Evolutionary conservation across 2,797 vertebrate genomes (phyloP).

Genomic region (Pachyuromys duprasi): DNA sequence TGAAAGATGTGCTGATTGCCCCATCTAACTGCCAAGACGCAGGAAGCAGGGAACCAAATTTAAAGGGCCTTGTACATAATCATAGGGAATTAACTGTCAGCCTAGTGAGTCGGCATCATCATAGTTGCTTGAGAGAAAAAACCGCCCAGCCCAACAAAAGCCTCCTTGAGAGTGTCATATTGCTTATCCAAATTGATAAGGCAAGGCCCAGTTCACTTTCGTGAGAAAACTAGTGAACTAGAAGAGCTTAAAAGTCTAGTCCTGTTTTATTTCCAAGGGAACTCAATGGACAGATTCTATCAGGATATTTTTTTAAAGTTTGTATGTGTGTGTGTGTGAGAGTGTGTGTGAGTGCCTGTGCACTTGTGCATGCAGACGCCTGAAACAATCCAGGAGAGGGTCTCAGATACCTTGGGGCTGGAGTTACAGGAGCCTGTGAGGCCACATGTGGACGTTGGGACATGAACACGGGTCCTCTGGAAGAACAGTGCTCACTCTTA

Average conservation of each 20-base stretch:
- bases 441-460: not conserved
- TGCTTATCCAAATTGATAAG: not conserved
- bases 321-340: not conserved
- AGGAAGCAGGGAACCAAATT: slow-evolving; percentile 48
- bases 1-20: slow-evolving; percentile 68
- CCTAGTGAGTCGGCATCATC: not conserved
- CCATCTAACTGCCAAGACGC: slow-evolving; percentile 8
- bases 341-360: too few species aligned
- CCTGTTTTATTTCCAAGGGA: not conserved
- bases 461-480: not conserved
- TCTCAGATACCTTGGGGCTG: not conserved
- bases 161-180: not conserved
- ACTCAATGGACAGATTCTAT: not conserved
- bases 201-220: not conserved
- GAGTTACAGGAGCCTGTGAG: not conserved
- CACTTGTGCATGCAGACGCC: not conserved
- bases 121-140: not conserved
- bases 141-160: not conserved
- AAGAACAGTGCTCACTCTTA: not conserved
- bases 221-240: not conserved
- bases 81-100: slow-evolving; percentile 47
- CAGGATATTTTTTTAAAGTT: not conserved
- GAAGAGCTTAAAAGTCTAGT: not conserved
- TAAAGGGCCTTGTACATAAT: slow-evolving; percentile 41
- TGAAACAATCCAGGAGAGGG: not conserved